A percentile compares a stretch with the other conserved stretches of the same genome.
Conservation (phyloP, 37 sponge, comb jelly and placozoan genomes). For the Spongilla lacustris region DNA sequence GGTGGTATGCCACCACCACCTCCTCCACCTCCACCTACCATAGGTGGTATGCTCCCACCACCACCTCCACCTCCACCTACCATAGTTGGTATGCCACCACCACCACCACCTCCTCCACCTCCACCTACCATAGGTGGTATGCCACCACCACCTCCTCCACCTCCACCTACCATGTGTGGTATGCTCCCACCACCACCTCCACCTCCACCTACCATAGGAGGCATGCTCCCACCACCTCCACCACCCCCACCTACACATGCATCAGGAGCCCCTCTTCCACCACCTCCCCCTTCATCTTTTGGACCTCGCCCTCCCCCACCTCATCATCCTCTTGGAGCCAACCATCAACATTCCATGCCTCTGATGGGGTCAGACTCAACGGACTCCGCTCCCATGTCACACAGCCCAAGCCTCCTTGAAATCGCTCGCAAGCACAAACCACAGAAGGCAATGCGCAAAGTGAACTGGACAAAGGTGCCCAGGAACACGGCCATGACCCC, state of each 20-base stretch:
- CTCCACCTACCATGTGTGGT: conserved; percentile 65
- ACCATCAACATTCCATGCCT: background rate
- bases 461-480: conserved; percentile 86
- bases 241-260: conserved; percentile 59
- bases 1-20: conserved; percentile 58
- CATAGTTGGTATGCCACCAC: conserved; percentile 26
- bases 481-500: conserved; percentile 27
- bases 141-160: conserved; percentile 70
- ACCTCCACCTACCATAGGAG: conserved; percentile 55
- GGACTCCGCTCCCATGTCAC: background rate
- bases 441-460: conserved; percentile 75
- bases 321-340: background rate
- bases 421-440: conserved; percentile 63
- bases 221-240: conserved; percentile 23
- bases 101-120: conserved; percentile 35
- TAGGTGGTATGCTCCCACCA: conserved; percentile 21
- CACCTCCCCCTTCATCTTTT: conserved; percentile 6
- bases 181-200: conserved; percentile 69
- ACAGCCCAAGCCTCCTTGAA: conserved; percentile 11
- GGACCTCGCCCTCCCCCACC: conserved; percentile 45
- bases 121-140: conserved; percentile 21
- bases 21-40: conserved; percentile 75
- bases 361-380: no score
- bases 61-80: conserved; percentile 61
- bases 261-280: conserved; percentile 7